Base-by-base conservation (phyloP, 2,797 vertebrate genomes). In the Parotocinclus haroldoi region DNA sequence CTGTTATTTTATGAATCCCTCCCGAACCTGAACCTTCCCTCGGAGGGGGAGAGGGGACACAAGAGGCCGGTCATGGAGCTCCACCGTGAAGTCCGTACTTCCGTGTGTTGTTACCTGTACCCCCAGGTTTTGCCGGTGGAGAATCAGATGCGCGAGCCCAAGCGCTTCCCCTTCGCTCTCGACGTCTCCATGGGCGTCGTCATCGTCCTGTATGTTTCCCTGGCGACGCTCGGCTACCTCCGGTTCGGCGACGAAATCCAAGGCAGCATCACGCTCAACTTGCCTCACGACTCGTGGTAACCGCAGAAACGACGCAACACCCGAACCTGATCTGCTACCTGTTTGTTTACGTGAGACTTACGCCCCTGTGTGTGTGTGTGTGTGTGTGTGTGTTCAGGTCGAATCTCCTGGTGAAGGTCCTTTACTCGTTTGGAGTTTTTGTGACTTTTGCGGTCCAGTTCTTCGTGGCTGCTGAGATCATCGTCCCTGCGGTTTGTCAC, bases 361-460 rank as follows among this genome's bases (percentile, higher is more conserved):
- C 10, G 7, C 12, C 3, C 9, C 19, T 36, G 12, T 53, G 0
- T 53, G 19, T n/a, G 12, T 36, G 19, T 53, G 10, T 10, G 18
- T 1, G 38, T 54, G 50, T 17, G 18, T 37, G 18, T 48, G 39
- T 37, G 7, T 54, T 27, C 74, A 76, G 77, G 76, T 71, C 72
- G 27, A 76, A 75, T 61, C 75, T 72, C 40, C 67, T 79, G 50
- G 72, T 79, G 61, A 76, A 68, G 63, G 66, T 74, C n/a, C 68
- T 72, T 18, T 75, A 68, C 56, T 73, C 92, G 18, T 92, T 95
- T 63, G 93, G 93, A 16, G 92, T 95, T 78, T 94, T 92, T 79
- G 89, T 95, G 81, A 94, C 92, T 5, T 94, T 93, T 63, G 90
- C 92, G 0, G 91, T 95, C 82, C 93, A 94, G 83, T 94, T 91